Conservation (phyloP, 2,888 invertebrate species). For the Rhamnusium bicolor region DNA sequence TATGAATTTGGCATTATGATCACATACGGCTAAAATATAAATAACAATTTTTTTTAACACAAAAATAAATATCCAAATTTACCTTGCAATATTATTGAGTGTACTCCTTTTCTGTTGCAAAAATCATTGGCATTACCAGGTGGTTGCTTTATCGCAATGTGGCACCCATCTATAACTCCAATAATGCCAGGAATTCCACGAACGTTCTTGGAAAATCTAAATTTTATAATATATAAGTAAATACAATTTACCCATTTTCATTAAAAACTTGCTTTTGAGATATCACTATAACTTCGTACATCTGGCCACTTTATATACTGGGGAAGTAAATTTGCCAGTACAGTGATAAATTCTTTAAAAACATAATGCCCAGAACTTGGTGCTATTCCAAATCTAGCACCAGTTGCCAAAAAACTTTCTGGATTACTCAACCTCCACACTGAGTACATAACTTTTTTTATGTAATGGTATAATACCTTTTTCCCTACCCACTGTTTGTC, state of each 20-base stretch:
- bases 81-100: constrained; percentile 6
- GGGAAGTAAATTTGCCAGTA: not conserved
- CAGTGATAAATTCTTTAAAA: not conserved
- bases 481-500: not conserved
- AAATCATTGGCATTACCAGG: not conserved
- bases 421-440: not conserved
- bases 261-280: not conserved
- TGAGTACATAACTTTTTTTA: not conserved
- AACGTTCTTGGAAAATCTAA: not conserved
- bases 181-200: not conserved
- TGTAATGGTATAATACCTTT: not conserved
- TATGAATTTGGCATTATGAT: not conserved
- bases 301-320: not conserved
- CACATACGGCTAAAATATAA: not conserved
- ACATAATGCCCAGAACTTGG: not conserved
- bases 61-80: not conserved
- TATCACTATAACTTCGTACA: not conserved
- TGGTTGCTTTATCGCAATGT: not conserved
- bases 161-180: not conserved
- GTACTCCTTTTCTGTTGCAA: not conserved
- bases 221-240: not conserved
- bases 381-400: not conserved
- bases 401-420: not conserved
- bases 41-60: too few relatives aligned
- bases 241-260: not conserved